Conservation (phyloP, 2,113 vertebrate genomes). For the Benitochromis conjunctus region DNA sequence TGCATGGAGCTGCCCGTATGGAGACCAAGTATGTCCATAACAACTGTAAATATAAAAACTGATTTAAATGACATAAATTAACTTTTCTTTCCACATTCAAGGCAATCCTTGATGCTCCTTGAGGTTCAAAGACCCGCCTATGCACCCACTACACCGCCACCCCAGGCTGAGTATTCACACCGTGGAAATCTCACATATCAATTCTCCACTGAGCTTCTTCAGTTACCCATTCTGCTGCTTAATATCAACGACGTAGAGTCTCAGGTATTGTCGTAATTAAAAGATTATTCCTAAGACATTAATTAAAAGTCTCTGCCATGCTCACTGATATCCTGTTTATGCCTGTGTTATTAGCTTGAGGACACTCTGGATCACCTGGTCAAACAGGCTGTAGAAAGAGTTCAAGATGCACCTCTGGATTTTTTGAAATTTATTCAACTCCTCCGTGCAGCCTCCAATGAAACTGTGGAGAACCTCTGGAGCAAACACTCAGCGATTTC, state of each 20-base stretch:
- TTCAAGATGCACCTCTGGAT: slow-evolving; percentile 75
- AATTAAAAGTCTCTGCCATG: neutral
- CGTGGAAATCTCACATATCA: slow-evolving; percentile 71
- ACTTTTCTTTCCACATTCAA: slow-evolving; percentile 28
- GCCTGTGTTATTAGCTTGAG: slow-evolving; percentile 53
- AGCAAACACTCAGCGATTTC: slow-evolving; percentile 38
- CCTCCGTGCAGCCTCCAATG: slow-evolving; percentile 37
- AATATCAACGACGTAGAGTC: slow-evolving; percentile 60
- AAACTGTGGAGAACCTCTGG: slow-evolving; percentile 67
- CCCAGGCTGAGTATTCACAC: slow-evolving; percentile 30
- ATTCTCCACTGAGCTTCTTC: slow-evolving; percentile 66
- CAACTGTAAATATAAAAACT: neutral
- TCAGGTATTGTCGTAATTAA: slow-evolving; percentile 50
- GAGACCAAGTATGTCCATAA: slow-evolving; percentile 70
- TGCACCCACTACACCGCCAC: neutral
- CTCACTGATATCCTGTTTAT: neutral
- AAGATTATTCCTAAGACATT: neutral
- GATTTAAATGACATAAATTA: neutral
- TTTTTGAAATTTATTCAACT: slow-evolving; percentile 77
- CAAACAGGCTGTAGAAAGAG: slow-evolving; percentile 57
- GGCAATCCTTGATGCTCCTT: slow-evolving; percentile 71
- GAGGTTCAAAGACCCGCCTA: slow-evolving; percentile 50
- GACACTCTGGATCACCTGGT: slow-evolving; percentile 75
- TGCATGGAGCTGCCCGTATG: slow-evolving; percentile 71
- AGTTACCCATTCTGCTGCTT: slow-evolving; percentile 74